These are phyloP conservation scores for Plumapathes pennacea DNA, from an alignment of 92 coral and sea anemone species.

Conservation along the genomic window DNA sequence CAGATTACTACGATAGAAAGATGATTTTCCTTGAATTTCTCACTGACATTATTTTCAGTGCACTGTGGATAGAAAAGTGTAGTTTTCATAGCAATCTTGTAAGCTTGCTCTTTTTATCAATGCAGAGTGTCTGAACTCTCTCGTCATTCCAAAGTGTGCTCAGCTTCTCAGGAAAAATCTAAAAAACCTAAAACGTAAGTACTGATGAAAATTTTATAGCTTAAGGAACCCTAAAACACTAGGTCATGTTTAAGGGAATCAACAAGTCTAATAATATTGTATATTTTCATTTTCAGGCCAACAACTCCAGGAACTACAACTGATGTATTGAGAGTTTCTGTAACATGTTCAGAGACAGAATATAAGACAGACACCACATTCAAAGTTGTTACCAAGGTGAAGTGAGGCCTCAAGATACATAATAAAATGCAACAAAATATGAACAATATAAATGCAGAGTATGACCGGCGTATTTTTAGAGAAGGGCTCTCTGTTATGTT, in stretches of 20 bases:
- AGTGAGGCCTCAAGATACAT: too few species aligned
- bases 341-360: conserved; percentile 95
- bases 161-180: conserved; percentile 71
- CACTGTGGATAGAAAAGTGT: not conserved
- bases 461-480: too few species aligned
- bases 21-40: too few species aligned
- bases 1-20: too few species aligned
- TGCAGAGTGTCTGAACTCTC: conserved; percentile 80
- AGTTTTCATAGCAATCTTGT: not conserved
- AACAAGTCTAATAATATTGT: too few species aligned
- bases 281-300: conserved; percentile 50
- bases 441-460: too few species aligned
- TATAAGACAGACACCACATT: conserved; percentile 94
- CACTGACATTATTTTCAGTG: too few species aligned
- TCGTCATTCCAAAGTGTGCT: conserved; percentile 86
- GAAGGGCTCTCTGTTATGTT: too few species aligned
- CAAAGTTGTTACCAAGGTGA: conserved; percentile 91
- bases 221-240: conserved; percentile 1
- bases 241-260: conserved; percentile 3
- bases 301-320: conserved; percentile 65
- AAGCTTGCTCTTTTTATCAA: not conserved
- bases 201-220: not conserved
- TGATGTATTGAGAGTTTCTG: conserved; percentile 81
- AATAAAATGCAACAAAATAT: too few species aligned
- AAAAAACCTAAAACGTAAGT: conserved; percentile 64